A percentile compares a stretch with the other conserved stretches of the same genome.
Conservation (phyloP, 2,797 vertebrate species). For the Yasuhikotakia modesta region DNA sequence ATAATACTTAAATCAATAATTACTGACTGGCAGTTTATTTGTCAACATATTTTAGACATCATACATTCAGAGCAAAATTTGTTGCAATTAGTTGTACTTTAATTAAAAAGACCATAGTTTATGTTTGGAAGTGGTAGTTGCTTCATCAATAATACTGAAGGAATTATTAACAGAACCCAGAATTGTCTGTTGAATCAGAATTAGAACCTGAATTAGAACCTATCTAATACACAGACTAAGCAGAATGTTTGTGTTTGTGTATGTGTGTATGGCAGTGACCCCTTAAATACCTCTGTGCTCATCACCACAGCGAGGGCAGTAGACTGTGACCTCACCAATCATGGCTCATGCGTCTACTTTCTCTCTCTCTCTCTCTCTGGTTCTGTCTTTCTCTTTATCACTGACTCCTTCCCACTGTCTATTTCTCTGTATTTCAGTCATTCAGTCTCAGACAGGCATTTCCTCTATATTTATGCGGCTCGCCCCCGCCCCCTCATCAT, state of each 20-base stretch:
- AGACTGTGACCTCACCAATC: constrained; percentile 81
- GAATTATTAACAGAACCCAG: neutral
- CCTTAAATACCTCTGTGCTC: constrained; percentile 79
- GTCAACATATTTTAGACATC: too few species aligned
- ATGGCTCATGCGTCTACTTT: constrained; percentile 72
- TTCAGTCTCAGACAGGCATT: constrained; percentile 26
- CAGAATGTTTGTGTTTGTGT: constrained; percentile 49
- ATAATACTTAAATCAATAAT: too few species aligned
- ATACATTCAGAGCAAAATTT: too few species aligned
- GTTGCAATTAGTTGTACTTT: too few species aligned
- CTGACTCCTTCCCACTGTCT: constrained; percentile 26
- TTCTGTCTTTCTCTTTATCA: constrained; percentile 24
- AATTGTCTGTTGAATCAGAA: neutral
- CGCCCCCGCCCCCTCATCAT: constrained; percentile 58
- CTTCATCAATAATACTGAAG: too few species aligned
- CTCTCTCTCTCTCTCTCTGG: constrained; percentile 4
- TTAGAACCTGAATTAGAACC: neutral
- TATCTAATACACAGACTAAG: constrained; percentile 16
- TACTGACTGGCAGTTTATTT: too few species aligned
- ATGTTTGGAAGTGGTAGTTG: neutral
- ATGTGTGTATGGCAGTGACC: constrained; percentile 73
- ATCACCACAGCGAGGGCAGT: constrained; percentile 79
- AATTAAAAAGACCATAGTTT: neutral
- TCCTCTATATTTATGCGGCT: constrained; percentile 25
- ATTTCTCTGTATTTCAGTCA: constrained; percentile 38